Conservation (phyloP, 2,797 vertebrate genomes). For the Oryzias sinensis region DNA sequence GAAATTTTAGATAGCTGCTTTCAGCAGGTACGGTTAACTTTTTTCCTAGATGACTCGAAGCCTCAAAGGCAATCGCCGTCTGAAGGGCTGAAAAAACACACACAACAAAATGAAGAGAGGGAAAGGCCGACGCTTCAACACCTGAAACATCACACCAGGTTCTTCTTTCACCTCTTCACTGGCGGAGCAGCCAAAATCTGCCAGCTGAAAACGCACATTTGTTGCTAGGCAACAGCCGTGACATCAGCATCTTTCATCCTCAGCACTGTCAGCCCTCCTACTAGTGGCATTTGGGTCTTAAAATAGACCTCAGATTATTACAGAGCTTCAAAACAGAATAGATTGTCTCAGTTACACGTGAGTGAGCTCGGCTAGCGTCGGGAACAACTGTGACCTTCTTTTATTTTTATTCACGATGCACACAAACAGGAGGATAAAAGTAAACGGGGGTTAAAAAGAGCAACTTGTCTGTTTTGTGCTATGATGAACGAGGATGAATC, state of each 20-base stretch:
- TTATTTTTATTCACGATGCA: not conserved
- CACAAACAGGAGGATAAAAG: not conserved
- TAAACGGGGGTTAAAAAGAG: constrained; percentile 5
- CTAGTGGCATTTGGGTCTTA: constrained; percentile 65
- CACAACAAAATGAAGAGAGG: constrained; percentile 6
- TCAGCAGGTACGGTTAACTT: constrained; percentile 12
- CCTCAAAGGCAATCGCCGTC: not conserved
- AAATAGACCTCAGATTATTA: constrained; percentile 80
- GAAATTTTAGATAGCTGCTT: constrained; percentile 17
- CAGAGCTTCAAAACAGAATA: constrained; percentile 65
- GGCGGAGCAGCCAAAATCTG: constrained; percentile 62
- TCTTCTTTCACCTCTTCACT: constrained; percentile 56
- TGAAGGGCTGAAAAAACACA: not conserved
- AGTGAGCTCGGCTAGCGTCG: constrained; percentile 5
- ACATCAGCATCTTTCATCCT: constrained; percentile 78
- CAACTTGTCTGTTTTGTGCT: constrained; percentile 2
- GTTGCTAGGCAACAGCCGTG: constrained; percentile 80
- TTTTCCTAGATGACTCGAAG: not conserved
- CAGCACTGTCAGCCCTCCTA: constrained; percentile 28
- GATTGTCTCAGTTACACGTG: constrained; percentile 41
- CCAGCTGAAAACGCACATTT: constrained; percentile 68
- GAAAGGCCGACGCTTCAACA: constrained; percentile 6
- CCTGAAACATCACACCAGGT: constrained; percentile 30
- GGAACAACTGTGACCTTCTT: constrained; percentile 9
- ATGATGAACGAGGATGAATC: constrained; percentile 32